Conservation (phyloP, 2,797 vertebrate species). For the Fundulus diaphanus region DNA sequence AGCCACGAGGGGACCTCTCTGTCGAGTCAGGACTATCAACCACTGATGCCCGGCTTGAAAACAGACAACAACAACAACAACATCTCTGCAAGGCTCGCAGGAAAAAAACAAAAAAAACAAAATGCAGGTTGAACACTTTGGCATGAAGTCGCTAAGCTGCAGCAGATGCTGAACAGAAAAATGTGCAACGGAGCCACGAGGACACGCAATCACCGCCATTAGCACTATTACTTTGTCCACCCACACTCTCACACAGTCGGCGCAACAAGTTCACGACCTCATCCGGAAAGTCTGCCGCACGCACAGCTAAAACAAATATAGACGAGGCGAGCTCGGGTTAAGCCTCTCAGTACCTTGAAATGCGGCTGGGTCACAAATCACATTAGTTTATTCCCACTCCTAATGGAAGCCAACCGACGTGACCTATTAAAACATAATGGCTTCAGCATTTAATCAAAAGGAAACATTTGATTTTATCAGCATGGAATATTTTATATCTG, state of each 20-base stretch:
- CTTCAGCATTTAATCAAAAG: slow-evolving; percentile 2
- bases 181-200: slow-evolving; percentile 21
- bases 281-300: slow-evolving; percentile 14
- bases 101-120: slow-evolving; percentile 58
- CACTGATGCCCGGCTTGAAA: slow-evolving; percentile 53
- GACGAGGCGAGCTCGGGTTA: slow-evolving; percentile 12
- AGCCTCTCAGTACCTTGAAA: slow-evolving; percentile 8
- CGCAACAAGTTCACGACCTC: slow-evolving; percentile 45
- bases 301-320: slow-evolving; percentile 19
- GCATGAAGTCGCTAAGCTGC: slow-evolving; percentile 8
- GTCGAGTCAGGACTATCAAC: slow-evolving; percentile 78
- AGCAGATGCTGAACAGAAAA: slow-evolving; percentile 50
- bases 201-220: slow-evolving; percentile 33
- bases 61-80: slow-evolving; percentile 68
- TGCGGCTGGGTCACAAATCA: slow-evolving; percentile 4
- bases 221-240: slow-evolving; percentile 23
- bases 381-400: slow-evolving; percentile 7
- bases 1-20: slow-evolving; percentile 62
- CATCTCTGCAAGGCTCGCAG: slow-evolving; percentile 50
- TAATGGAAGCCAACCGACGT: background rate
- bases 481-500: slow-evolving; percentile 4
- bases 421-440: slow-evolving; percentile 6
- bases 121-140: slow-evolving; percentile 25
- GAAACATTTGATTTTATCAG: slow-evolving; percentile 11
- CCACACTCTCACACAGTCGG: slow-evolving; percentile 15